These are phyloP conservation scores for Asarcornis scutulata DNA, from an alignment of 2,113 vertebrate genomes.

Conservation along the genomic window DNA sequence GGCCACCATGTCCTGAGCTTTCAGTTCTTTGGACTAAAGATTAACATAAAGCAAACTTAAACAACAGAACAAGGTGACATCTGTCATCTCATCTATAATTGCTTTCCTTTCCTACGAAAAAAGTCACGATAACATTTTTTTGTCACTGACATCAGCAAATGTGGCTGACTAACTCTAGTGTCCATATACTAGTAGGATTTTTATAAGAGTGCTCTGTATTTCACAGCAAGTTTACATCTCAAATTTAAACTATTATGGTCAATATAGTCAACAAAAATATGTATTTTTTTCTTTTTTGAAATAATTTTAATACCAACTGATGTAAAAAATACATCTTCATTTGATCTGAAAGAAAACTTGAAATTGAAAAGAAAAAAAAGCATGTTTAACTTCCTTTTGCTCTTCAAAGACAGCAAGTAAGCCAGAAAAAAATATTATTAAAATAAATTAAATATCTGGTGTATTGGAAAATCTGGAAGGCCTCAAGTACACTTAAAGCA, in stretches of 20 bases:
- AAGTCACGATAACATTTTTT: not conserved
- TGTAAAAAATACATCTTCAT: not conserved
- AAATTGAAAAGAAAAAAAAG: not conserved
- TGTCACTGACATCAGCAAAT: not conserved
- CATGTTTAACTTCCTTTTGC: not conserved
- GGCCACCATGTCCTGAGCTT: not conserved
- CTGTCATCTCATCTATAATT: not conserved
- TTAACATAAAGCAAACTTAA: not conserved
- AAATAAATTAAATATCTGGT: not conserved
- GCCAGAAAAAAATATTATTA: not conserved
- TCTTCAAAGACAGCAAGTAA: not conserved
- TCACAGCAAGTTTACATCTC: not conserved
- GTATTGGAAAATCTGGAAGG: not conserved
- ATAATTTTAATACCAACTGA: not conserved
- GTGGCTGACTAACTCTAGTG: not conserved
- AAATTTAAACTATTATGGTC: not conserved
- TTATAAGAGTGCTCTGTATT: not conserved
- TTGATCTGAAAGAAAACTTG: not conserved
- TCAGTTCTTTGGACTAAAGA: not conserved
- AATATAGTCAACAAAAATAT: not conserved
- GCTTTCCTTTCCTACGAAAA: not conserved
- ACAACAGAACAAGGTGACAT: not conserved
- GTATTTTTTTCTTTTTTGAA: rapidly evolving
- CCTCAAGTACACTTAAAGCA: not conserved
- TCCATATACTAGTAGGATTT: not conserved